Percentiles rank a stretch among this genome's conserved stretches.
Evolutionary conservation across 2,113 vertebrate genomes (phyloP).

Genomic region (Aythya baeri): DNA sequence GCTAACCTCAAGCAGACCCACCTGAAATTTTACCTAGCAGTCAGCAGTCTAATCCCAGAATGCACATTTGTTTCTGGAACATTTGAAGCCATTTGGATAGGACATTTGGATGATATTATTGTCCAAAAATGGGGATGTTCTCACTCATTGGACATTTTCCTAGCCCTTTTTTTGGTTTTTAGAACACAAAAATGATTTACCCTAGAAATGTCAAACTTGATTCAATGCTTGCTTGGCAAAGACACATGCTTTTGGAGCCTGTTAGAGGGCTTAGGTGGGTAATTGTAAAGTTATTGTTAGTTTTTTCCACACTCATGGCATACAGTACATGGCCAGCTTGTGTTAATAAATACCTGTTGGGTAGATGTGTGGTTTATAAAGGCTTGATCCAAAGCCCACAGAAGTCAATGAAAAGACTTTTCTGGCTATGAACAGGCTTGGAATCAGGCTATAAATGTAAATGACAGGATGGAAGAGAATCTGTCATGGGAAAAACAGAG

Average conservation of each 20-base stretch:
- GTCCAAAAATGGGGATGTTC: conserved; percentile 64
- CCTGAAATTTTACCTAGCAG: conserved; percentile 54
- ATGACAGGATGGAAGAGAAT: conserved; percentile 49
- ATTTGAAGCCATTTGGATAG: conserved; percentile 58
- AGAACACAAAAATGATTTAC: conserved; percentile 66
- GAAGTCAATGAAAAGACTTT: conserved; percentile 54
- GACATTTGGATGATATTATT: conserved; percentile 64
- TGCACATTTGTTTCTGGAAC: conserved; percentile 50
- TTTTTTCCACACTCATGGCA: conserved; percentile 65
- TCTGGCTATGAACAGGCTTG: background rate
- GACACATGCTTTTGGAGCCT: conserved; percentile 51
- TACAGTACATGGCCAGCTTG: background rate
- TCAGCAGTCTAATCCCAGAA: conserved; percentile 12
- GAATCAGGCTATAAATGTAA: conserved; percentile 24
- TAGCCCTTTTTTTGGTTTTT: conserved; percentile 46
- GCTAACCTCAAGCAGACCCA: background rate
- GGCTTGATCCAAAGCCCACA: conserved; percentile 49
- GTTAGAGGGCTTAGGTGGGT: conserved; percentile 64
- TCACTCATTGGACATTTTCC: conserved; percentile 66
- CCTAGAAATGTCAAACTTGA: conserved; percentile 70
- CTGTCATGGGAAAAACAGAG: background rate
- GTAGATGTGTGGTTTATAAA: conserved; percentile 65
- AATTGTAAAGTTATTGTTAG: conserved; percentile 70
- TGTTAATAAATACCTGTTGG: conserved; percentile 70
- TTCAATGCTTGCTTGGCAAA: conserved; percentile 59